Percentiles rank a stretch among this genome's conserved stretches.
Evolutionary conservation across 2,797 vertebrate species (phyloP).

Genomic region (Cirrhinus molitorella): DNA sequence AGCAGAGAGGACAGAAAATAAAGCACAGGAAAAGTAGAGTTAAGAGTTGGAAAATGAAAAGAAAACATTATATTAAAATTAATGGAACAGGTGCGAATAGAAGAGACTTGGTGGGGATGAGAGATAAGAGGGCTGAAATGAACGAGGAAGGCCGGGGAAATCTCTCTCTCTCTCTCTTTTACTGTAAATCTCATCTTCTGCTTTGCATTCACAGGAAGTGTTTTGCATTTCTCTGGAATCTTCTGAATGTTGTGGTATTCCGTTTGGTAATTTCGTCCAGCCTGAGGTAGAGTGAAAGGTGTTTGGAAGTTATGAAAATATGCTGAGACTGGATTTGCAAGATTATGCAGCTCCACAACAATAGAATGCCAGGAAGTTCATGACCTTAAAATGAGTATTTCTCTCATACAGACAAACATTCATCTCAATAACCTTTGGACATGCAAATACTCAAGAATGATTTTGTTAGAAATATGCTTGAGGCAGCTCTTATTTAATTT

Average conservation of each 20-base stretch:
- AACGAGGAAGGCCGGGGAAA: slow-evolving; percentile 2
- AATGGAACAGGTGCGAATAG: slow-evolving; percentile 4
- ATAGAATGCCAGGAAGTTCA: neutral
- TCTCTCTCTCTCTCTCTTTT: slow-evolving; percentile 19
- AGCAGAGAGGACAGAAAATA: slow-evolving; percentile 20
- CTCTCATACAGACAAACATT: slow-evolving; percentile 34
- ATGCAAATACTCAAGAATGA: neutral
- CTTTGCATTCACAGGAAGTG: slow-evolving; percentile 30
- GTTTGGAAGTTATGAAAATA: slow-evolving; percentile 22
- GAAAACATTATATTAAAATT: slow-evolving; percentile 1
- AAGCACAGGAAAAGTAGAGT: slow-evolving; percentile 4
- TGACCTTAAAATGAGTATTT: slow-evolving; percentile 37
- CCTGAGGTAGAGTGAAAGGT: neutral
- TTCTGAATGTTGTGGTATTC: slow-evolving; percentile 1
- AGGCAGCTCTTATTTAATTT: neutral
- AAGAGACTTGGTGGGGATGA: slow-evolving; percentile 18
- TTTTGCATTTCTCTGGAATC: slow-evolving; percentile 35
- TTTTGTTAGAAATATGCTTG: neutral
- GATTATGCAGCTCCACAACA: neutral
- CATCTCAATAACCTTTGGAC: slow-evolving; percentile 15
- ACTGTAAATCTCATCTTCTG: slow-evolving; percentile 42
- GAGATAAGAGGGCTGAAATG: neutral
- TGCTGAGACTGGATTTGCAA: slow-evolving; percentile 15
- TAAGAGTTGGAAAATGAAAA: slow-evolving; percentile 21
- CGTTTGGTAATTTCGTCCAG: neutral